Percentiles rank a stretch among this genome's conserved stretches.
Conservation (phyloP, 2,888 invertebrate species). For the Amblyteles armatorius region DNA sequence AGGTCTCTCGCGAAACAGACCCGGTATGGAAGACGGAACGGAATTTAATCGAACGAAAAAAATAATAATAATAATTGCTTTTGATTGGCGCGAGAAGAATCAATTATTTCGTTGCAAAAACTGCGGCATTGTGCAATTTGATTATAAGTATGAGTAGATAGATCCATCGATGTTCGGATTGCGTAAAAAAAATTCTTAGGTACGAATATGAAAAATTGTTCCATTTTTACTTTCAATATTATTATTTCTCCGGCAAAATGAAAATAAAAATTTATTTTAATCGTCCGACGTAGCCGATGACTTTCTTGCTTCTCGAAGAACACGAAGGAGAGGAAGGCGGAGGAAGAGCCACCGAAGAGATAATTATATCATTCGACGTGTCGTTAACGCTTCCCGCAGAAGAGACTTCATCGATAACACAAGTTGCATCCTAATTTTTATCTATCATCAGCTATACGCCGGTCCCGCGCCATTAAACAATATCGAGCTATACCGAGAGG, state of each 20-base stretch:
- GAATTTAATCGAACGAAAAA: constrained; percentile 27
- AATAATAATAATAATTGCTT: background rate
- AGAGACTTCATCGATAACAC: too few species aligned
- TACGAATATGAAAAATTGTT: background rate
- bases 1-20: constrained; percentile 20
- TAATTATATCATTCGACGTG: too few species aligned
- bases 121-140: background rate
- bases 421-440: too few species aligned
- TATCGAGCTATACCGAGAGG: constrained; percentile 82
- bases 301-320: constrained; percentile 2
- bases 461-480: too few species aligned
- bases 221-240: background rate
- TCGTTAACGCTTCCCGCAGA: too few species aligned
- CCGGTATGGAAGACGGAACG: background rate
- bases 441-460: too few species aligned
- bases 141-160: background rate
- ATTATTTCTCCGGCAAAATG: background rate
- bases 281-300: background rate
- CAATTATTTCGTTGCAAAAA: background rate
- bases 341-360: too few species aligned
- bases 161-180: background rate
- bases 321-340: too few species aligned
- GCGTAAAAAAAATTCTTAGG: background rate
- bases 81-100: background rate
- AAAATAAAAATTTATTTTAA: background rate